Evolutionary conservation across 2,797 vertebrate genomes (phyloP).

Genomic region (Sebastes itinus): DNA sequence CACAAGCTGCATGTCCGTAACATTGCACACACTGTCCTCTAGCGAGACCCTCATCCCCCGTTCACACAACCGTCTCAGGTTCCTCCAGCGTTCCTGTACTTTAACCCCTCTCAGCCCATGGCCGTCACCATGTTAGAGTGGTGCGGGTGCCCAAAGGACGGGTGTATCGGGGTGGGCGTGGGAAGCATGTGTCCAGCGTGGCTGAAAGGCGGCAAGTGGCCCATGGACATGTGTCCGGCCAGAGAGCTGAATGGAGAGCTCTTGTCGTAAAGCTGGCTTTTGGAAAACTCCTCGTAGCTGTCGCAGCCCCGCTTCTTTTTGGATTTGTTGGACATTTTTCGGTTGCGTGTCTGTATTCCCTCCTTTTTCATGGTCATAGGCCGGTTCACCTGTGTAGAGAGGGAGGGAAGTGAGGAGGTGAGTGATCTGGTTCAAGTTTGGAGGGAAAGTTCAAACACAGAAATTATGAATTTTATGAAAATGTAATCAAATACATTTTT

Average conservation of each 20-base stretch:
- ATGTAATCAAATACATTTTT: neutral
- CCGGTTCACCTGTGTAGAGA: conserved; percentile 90
- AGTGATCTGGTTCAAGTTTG: neutral
- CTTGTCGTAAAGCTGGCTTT: conserved; percentile 91
- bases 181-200: conserved; percentile 95
- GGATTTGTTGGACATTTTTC: conserved; percentile 99
- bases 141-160: conserved; percentile 93
- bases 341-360: conserved; percentile 97
- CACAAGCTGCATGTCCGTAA: conserved; percentile 43
- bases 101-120: conserved; percentile 86
- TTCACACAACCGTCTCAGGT: conserved; percentile 27
- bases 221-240: conserved; percentile 91
- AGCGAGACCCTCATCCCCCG: conserved; percentile 35
- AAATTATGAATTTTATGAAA: neutral
- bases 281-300: conserved; percentile 93
- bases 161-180: conserved; percentile 94
- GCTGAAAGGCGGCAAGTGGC: conserved; percentile 91
- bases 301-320: conserved; percentile 92
- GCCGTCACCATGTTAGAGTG: conserved; percentile 96
- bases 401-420: neutral
- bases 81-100: neutral
- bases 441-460: neutral
- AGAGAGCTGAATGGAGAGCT: conserved; percentile 89
- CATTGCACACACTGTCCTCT: conserved; percentile 51
- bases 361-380: conserved; percentile 99